Base-by-base conservation (phyloP, 1,140 invertebrate genomes). In the Drosophila tristis region DNA sequence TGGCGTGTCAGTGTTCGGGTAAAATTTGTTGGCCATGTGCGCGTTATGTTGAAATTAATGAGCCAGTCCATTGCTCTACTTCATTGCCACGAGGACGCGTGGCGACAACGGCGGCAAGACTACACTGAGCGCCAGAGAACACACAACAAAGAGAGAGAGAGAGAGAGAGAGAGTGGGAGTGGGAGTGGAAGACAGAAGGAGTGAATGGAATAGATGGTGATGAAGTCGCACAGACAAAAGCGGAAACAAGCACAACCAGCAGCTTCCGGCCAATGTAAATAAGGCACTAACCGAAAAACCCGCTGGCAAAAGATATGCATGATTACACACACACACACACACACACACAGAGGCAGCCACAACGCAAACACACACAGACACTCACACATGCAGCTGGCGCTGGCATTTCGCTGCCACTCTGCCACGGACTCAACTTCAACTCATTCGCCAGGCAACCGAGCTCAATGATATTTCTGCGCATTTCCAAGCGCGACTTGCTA, bases 41-140 rank as follows among this genome's bases (percentile, higher is more conserved):
- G 73, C 73, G 73, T 77, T 77, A 68, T 76, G 74, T 77, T 77
- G 74, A 77, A 77, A 77, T 76, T 77, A 77, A 77, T 77, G 73
- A 77, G 73, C 74, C 74, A 68, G 74, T 31, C 74, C 74, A 76
- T 76, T 75, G 74, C 73, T 76, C 73, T 62, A 68, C 64, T 76
- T 62, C 73, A 45, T 76, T 61, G 74, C 74, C 74, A 31, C 57
- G 43, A 48, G 47, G 42, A 48, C 55, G 44, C 48, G 54, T 59
- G 55, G 20, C 47, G 44, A 48, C 59, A 50, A 25, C 45, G 16
- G 53, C 53, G 31, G 31, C 45, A 39, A 53, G 48, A 35, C 16
- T 31, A 20, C 44, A 35, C 31, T 11, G 31, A 35, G 31, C 31
- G 31, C 9, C 3, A 35, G 35, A 39, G 35, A 11, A 13, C 39